Evolutionary conservation across 2,797 vertebrate species (phyloP), one percentile per base, ranked within the genome.

Genomic region (Hybognathus amarus): DNA sequence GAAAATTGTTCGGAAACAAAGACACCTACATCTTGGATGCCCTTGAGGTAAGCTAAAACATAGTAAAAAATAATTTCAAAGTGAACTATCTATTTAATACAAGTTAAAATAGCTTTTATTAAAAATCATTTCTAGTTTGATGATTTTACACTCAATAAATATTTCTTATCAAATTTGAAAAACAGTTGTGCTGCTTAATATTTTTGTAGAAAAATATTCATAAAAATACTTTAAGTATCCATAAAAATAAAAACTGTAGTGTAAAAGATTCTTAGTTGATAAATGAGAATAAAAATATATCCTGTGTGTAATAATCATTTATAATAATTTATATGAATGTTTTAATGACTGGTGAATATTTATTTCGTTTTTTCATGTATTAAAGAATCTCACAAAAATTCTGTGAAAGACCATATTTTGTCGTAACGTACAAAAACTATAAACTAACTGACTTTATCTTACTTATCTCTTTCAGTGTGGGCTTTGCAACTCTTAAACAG

Each of bases 401-500:
- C 4, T 11, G 64, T 67, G 13, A 3, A 40, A n/a, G 5, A 18
- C 68, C 24, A 18, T 70, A 27, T 47, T 45, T 27, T 71, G n/a
- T 47, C 8, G 12, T 56, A 6, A n/a, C 12, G 6, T 45, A 54
- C 30, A 54, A 76, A 64, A 66, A 36, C 47, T 45, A 22, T 47
- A 61, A 50, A 42, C 74, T 78, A 78, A 73, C 47, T 56, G n/a
- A 13, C 18, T 77, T 3, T 68, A 18, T 82, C 36, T 79, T 59
- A 79, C 33, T 68, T 18, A 33, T 75, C 56, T 84, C 24, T 79
- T 83, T 59, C 82, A 80, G 81, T 27, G 73, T 69, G 80, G 52
- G 80, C 79, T 84, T 79, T 33, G 70, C 77, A 71, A 87, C 76
- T 6, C 85, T 85, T 89, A 87, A 85, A 83, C 84, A 73, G 85